Percentiles rank a stretch among this genome's conserved stretches.
Conservation (phyloP, 1,140 invertebrate genomes). For the Drepana arcuata region DNA sequence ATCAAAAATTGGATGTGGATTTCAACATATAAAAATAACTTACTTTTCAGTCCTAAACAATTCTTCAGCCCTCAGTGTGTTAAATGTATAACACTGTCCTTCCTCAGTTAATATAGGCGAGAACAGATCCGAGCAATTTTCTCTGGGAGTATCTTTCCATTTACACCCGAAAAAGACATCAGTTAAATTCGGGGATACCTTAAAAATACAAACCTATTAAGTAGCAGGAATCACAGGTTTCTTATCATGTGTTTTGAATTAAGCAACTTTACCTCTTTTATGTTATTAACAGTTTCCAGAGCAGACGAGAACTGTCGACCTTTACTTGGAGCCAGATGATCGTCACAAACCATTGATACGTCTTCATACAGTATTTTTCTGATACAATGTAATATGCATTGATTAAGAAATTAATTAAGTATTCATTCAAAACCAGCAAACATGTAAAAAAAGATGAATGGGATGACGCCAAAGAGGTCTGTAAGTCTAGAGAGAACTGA, state of each 20-base stretch:
- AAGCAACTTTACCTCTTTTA: conserved; percentile 51
- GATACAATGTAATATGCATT: too few species aligned
- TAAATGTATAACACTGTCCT: conserved; percentile 80
- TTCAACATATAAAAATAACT: conserved; percentile 2
- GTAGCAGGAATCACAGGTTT: too few species aligned
- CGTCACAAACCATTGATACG: conserved; percentile 71
- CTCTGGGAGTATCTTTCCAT: conserved; percentile 68
- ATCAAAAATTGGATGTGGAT: background rate
- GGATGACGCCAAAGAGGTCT: too few species aligned
- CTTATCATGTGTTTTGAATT: background rate
- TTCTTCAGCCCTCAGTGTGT: conserved; percentile 74
- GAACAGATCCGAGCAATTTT: conserved; percentile 73
- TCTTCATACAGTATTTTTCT: too few species aligned
- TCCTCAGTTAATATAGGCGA: conserved; percentile 78
- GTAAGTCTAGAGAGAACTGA: too few species aligned
- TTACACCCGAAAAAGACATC: conserved; percentile 72
- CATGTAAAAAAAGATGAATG: too few species aligned
- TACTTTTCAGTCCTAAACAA: conserved; percentile 67
- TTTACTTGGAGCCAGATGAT: conserved; percentile 49
- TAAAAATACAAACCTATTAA: too few species aligned
- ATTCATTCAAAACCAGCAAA: too few species aligned
- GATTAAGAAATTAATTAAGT: too few species aligned
- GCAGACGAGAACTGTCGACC: conserved; percentile 44
- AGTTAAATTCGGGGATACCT: conserved; percentile 73
- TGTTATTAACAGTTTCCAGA: conserved; percentile 60